These are phyloP conservation scores for Fragum fragum DNA, from an alignment of 2,888 invertebrate species.

Conservation along the genomic window DNA sequence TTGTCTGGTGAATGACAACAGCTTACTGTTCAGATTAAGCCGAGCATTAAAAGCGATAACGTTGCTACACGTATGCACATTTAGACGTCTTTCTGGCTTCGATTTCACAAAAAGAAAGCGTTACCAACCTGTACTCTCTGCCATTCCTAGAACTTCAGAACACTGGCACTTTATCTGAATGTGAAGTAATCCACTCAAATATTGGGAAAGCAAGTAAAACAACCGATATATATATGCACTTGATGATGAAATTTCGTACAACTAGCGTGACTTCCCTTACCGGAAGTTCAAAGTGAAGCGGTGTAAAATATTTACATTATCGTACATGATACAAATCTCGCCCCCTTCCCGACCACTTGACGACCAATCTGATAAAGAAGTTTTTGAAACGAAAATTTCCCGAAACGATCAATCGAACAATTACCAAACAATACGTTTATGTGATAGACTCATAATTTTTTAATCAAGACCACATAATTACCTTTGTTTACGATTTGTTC, in stretches of 20 bases:
- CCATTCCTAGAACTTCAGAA: constrained; percentile 3
- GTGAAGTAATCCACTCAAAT: constrained; percentile 33
- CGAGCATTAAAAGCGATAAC: no score
- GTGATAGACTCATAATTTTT: no score
- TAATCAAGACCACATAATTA: no score
- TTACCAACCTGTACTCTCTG: constrained; percentile 23
- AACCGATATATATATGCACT: constrained; percentile 22
- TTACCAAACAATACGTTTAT: no score
- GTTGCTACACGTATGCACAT: constrained; percentile 9
- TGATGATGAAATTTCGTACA: constrained; percentile 31
- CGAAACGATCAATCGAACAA: no score
- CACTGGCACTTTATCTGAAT: neutral
- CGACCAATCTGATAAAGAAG: no score
- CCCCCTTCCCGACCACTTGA: no score
- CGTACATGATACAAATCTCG: neutral
- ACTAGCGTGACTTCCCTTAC: constrained; percentile 30
- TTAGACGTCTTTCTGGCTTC: neutral
- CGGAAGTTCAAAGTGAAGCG: constrained; percentile 10
- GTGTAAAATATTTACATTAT: neutral
- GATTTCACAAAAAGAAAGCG: neutral
- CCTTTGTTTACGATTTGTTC: no score
- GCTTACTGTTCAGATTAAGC: no score
- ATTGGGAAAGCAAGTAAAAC: constrained; percentile 12
- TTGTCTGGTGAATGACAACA: no score
- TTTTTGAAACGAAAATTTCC: no score